Conservation (phyloP, 1,140 invertebrate species). For the Proctacanthus coquilletti region DNA sequence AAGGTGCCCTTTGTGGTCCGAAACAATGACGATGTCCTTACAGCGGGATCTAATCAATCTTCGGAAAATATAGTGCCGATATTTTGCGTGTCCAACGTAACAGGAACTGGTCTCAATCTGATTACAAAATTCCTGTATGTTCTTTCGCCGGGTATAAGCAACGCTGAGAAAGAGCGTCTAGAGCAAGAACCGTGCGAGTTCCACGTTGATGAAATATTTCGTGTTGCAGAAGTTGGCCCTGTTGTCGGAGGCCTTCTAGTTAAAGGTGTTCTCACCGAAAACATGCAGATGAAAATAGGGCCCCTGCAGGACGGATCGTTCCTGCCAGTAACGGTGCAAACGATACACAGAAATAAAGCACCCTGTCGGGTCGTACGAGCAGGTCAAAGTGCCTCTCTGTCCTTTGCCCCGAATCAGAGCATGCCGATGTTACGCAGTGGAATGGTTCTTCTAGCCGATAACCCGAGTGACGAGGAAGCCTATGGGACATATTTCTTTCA, state of each 20-base stretch:
- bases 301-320: conserved; percentile 74
- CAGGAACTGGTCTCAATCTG: conserved; percentile 65
- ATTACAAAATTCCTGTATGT: conserved; percentile 65
- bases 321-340: conserved; percentile 57
- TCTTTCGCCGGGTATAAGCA: conserved; percentile 50
- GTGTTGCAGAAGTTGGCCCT: conserved; percentile 58
- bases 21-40: conserved; percentile 55
- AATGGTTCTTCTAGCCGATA: conserved; percentile 54
- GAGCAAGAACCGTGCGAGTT: conserved; percentile 69
- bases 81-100: conserved; percentile 90
- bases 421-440: conserved; percentile 57
- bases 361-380: conserved; percentile 74
- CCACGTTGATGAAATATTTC: conserved; percentile 87
- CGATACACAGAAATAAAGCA: conserved; percentile 80
- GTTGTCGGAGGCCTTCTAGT: conserved; percentile 76
- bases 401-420: conserved; percentile 40
- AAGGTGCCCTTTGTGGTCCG: conserved; percentile 52
- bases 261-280: conserved; percentile 74
- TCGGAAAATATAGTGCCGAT: conserved; percentile 63
- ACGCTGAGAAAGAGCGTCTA: conserved; percentile 52
- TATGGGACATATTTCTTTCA: conserved; percentile 62
- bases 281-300: conserved; percentile 43
- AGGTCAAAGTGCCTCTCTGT: conserved; percentile 80
- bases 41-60: conserved; percentile 43
- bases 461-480: conserved; percentile 35